These are phyloP conservation scores for Cliona cf. orientalis DNA, from an alignment of 37 sponge, comb jelly and placozoan genomes.

Conservation along the genomic window DNA sequence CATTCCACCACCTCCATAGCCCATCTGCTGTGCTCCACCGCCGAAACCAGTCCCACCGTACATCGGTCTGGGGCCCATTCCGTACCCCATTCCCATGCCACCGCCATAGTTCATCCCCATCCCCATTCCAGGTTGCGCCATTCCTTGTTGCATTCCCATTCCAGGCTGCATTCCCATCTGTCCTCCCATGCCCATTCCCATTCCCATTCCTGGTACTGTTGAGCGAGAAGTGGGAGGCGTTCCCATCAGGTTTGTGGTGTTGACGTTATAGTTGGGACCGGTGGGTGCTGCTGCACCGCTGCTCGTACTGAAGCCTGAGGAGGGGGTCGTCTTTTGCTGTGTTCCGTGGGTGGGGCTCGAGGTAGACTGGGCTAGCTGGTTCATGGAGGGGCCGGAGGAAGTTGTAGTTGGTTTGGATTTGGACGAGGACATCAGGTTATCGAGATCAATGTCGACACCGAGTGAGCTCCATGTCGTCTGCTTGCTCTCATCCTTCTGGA, in stretches of 20 bases:
- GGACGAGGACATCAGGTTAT: conserved; percentile 52
- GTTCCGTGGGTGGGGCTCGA: not conserved
- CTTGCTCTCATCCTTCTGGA: conserved; percentile 9
- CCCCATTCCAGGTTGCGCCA: conserved; percentile 59
- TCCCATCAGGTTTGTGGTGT: conserved; percentile 9
- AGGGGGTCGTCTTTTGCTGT: not conserved
- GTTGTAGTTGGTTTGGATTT: conserved; percentile 11
- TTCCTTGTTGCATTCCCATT: conserved; percentile 36
- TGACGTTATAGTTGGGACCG: conserved; percentile 43
- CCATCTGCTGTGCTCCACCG: not conserved
- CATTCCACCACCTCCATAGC: conserved; percentile 9
- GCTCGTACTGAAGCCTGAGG: not conserved
- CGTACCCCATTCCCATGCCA: conserved; percentile 16
- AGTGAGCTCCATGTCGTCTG: conserved; percentile 47
- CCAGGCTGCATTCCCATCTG: conserved; percentile 28
- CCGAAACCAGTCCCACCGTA: not conserved
- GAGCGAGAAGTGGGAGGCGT: not conserved
- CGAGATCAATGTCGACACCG: conserved; percentile 80
- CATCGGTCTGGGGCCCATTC: not conserved
- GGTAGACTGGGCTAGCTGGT: conserved; percentile 55
- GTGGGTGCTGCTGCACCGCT: not conserved
- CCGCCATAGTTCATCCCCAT: conserved; percentile 52
- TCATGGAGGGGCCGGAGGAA: conserved; percentile 58
- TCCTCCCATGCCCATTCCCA: conserved; percentile 34
- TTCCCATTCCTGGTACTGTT: conserved; percentile 14